Evolutionary conservation across 2,113 vertebrate species (phyloP).

Genomic region (Alligator mississippiensis): DNA sequence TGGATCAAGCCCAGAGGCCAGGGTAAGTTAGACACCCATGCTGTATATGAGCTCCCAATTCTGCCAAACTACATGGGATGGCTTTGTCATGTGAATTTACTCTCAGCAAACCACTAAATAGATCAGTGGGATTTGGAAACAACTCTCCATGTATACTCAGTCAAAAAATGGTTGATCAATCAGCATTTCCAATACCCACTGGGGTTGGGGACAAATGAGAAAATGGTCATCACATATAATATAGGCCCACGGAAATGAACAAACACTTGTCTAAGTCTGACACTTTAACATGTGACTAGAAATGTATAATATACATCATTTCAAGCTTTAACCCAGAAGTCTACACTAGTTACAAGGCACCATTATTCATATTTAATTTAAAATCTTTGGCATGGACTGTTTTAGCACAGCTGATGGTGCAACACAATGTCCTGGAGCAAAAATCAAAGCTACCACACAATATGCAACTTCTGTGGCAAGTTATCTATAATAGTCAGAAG

Average conservation of each 20-base stretch:
- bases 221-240: not conserved
- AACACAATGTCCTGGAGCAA: not conserved
- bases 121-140: not conserved
- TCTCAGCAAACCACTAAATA: not conserved
- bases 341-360: not conserved
- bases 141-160: not conserved
- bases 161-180: not conserved
- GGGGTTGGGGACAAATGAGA: not conserved
- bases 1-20: no score
- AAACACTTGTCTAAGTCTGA: not conserved
- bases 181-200: not conserved
- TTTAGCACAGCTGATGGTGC: not conserved
- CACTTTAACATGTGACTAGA: not conserved
- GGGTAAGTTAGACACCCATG: not conserved
- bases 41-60: not conserved
- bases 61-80: not conserved
- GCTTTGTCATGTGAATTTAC: not conserved
- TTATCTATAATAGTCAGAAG: not conserved
- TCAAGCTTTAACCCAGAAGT: conserved; percentile 19
- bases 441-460: not conserved
- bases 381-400: not conserved
- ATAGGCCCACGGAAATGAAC: not conserved
- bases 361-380: conserved; percentile 10
- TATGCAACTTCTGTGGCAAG: not conserved
- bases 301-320: conserved; percentile 7